These are phyloP conservation scores for Lithophane ornitopus DNA, from an alignment of 2,888 invertebrate genomes.

Conservation along the genomic window DNA sequence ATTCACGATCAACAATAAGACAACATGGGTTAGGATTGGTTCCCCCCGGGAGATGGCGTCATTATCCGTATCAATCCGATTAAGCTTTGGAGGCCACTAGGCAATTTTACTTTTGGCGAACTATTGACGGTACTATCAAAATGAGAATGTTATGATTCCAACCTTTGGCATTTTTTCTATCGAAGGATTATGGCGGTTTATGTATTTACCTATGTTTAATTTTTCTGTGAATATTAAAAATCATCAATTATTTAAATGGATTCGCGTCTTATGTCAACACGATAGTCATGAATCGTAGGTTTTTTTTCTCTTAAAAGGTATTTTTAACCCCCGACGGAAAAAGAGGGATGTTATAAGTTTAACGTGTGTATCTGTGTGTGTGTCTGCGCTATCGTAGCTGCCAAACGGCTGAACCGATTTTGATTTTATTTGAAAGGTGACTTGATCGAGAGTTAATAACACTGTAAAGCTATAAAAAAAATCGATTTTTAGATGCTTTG, in stretches of 20 bases:
- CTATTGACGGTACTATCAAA: constrained; percentile 34
- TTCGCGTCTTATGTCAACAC: neutral
- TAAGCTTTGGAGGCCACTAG: constrained; percentile 54
- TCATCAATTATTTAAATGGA: neutral
- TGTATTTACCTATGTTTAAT: neutral
- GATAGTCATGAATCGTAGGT: neutral
- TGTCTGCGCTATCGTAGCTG: no score
- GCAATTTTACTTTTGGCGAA: constrained; percentile 60
- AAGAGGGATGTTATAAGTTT: no score
- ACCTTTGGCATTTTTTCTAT: constrained; percentile 12
- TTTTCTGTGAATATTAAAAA: neutral
- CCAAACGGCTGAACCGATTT: no score
- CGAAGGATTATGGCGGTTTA: neutral
- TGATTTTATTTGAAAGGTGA: no score
- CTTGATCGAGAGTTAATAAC: no score
- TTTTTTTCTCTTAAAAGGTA: neutral
- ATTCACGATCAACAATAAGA: constrained; percentile 56
- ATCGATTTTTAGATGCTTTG: no score
- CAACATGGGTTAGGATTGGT: constrained; percentile 42
- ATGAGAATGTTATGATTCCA: constrained; percentile 50
- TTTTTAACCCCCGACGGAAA: no score
- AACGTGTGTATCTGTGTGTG: no score
- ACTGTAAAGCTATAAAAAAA: no score
- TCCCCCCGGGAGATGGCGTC: constrained; percentile 45
- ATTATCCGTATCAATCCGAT: constrained; percentile 61